Conservation (phyloP, 2,797 vertebrate genomes). For the Alcedo atthis region DNA sequence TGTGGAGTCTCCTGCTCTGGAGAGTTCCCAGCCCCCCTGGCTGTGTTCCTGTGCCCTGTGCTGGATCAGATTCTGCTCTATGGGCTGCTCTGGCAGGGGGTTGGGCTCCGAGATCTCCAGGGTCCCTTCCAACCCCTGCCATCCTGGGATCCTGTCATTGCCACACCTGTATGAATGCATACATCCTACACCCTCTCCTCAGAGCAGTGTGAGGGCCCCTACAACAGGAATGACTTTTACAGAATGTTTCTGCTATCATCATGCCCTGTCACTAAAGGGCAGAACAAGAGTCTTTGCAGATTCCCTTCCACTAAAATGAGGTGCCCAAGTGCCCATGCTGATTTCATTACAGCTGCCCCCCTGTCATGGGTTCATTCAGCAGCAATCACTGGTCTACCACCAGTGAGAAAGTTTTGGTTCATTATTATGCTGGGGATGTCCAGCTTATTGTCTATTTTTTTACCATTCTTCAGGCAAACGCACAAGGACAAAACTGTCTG, state of each 20-base stretch:
- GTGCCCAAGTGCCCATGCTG: neutral
- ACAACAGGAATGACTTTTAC: neutral
- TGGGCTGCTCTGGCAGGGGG: too few relatives aligned
- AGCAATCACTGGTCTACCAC: neutral
- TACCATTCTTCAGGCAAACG: neutral
- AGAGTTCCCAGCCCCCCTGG: too few relatives aligned
- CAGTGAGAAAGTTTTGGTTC: neutral
- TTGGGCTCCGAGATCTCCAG: too few relatives aligned
- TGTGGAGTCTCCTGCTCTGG: too few relatives aligned
- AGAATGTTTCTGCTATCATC: neutral
- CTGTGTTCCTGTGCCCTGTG: too few relatives aligned
- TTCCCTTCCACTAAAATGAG: neutral
- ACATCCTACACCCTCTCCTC: neutral
- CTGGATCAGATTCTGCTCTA: too few relatives aligned
- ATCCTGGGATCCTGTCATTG: neutral
- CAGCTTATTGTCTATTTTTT: conserved; percentile 10
- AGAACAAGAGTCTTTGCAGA: neutral
- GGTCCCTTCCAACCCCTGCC: too few relatives aligned
- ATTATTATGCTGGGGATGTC: neutral
- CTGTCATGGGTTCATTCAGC: neutral
- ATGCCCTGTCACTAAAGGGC: neutral
- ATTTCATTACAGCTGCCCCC: neutral
- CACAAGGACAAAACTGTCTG: conserved; percentile 28
- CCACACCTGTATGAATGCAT: neutral
- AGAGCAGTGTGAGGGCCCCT: neutral